Evolutionary conservation across 1,140 invertebrate genomes (phyloP).

Genomic region (Arion vulgaris): DNA sequence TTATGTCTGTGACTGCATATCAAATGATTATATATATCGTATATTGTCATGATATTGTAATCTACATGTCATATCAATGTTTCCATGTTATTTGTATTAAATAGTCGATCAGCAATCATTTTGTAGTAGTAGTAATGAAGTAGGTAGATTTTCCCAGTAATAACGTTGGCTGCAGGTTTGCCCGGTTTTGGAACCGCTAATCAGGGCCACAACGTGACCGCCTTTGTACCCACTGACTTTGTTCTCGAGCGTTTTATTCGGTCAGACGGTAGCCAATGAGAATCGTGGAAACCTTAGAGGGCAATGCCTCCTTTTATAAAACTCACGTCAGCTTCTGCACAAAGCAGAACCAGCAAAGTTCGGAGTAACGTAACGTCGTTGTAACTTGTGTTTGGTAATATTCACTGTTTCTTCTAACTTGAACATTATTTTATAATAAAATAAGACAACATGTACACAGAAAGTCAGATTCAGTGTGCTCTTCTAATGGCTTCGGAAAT

Average conservation of each 20-base stretch:
- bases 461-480: constrained; percentile 21
- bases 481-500: constrained; percentile 27
- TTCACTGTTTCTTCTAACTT: background rate
- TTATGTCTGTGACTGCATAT: too few species aligned
- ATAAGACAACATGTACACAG: constrained; percentile 28
- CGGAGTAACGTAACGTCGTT: background rate
- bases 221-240: constrained; percentile 21
- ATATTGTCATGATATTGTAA: too few species aligned
- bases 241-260: background rate
- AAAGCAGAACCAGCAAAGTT: background rate
- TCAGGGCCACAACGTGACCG: background rate
- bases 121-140: too few species aligned
- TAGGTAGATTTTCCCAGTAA: too few species aligned
- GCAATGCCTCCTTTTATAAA: background rate
- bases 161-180: too few species aligned
- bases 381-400: background rate
- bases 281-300: background rate
- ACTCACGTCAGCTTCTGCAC: background rate
- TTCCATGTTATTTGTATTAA: too few species aligned
- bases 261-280: constrained; percentile 7
- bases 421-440: background rate
- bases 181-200: too few species aligned
- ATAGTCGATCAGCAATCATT: background rate
- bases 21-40: too few species aligned
- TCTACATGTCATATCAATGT: too few species aligned